Percentiles rank a stretch among this genome's conserved stretches.
Evolutionary conservation across 2,113 vertebrate species (phyloP).

Genomic region (Agapornis roseicollis): DNA sequence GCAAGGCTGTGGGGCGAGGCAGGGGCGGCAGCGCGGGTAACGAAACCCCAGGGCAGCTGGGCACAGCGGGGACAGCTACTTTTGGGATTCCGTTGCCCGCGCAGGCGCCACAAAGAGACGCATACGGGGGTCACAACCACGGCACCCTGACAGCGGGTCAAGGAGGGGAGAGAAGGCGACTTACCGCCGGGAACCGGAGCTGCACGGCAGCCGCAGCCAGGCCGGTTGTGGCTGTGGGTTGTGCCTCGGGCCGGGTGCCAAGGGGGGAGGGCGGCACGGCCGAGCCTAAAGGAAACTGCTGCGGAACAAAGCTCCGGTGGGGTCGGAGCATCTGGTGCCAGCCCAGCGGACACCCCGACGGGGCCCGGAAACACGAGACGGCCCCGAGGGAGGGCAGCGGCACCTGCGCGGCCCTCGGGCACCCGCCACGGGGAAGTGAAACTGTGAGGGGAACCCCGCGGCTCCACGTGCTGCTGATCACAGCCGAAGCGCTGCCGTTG

Average conservation of each 20-base stretch:
- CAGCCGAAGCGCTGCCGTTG: neutral
- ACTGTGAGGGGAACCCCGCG: neutral
- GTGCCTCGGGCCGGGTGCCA: neutral
- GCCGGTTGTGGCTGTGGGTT: neutral
- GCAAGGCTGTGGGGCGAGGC: neutral
- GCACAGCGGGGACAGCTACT: slow-evolving; percentile 80
- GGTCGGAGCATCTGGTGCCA: slow-evolving; percentile 35
- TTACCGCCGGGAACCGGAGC: neutral
- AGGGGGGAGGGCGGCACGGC: neutral
- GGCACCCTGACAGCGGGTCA: neutral
- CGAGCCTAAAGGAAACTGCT: slow-evolving; percentile 17
- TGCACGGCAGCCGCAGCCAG: neutral
- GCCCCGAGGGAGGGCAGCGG: neutral
- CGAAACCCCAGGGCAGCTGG: slow-evolving; percentile 86
- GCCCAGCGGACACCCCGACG: neutral
- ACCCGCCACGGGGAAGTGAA: neutral
- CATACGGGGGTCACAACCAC: neutral
- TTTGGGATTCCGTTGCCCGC: slow-evolving; percentile 86
- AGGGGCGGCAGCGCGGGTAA: slow-evolving; percentile 74
- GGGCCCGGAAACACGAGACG: neutral
- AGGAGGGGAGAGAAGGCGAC: neutral
- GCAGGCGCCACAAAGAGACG: neutral
- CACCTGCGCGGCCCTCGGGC: neutral
- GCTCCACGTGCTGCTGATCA: neutral
- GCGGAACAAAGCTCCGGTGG: slow-evolving; percentile 38